Conservation (phyloP, 2,888 invertebrate genomes). For the Nemotelus nigrinus region DNA sequence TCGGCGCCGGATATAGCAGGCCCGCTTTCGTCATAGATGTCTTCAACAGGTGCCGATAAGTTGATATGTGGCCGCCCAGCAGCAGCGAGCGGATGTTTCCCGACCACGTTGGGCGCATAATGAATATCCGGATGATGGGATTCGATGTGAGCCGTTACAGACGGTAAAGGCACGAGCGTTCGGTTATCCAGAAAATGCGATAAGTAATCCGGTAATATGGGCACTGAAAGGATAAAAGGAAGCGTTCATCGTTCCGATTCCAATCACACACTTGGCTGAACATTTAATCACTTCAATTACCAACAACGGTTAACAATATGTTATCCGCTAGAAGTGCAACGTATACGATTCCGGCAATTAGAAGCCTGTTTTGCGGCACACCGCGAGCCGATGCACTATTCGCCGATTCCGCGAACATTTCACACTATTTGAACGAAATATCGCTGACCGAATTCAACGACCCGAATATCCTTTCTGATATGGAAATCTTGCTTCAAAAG, state of each 20-base stretch:
- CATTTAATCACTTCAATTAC: constrained; percentile 66
- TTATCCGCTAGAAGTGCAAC: constrained; percentile 85
- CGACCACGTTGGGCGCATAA: constrained; percentile 57
- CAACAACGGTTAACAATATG: constrained; percentile 86
- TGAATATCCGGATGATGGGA: constrained; percentile 53
- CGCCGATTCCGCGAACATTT: constrained; percentile 54
- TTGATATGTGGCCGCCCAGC: constrained; percentile 63
- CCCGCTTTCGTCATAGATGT: neutral
- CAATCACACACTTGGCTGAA: constrained; percentile 21
- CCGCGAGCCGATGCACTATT: constrained; percentile 11
- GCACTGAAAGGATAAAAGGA: constrained; percentile 69
- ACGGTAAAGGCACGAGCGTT: constrained; percentile 56
- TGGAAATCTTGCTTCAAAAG: neutral
- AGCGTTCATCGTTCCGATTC: constrained; percentile 36
- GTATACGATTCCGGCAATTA: constrained; percentile 72
- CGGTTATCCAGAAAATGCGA: constrained; percentile 68
- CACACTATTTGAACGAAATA: constrained; percentile 41
- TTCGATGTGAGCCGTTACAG: constrained; percentile 59
- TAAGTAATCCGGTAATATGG: constrained; percentile 81
- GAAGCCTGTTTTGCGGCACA: constrained; percentile 55
- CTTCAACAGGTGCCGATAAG: constrained; percentile 55
- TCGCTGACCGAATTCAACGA: neutral
- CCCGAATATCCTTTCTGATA: neutral
- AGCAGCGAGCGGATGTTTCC: constrained; percentile 64
- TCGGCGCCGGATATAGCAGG: constrained; percentile 40